These are phyloP conservation scores for Orthonevra nobilis DNA, from an alignment of 2,888 invertebrate genomes.

Conservation along the genomic window DNA sequence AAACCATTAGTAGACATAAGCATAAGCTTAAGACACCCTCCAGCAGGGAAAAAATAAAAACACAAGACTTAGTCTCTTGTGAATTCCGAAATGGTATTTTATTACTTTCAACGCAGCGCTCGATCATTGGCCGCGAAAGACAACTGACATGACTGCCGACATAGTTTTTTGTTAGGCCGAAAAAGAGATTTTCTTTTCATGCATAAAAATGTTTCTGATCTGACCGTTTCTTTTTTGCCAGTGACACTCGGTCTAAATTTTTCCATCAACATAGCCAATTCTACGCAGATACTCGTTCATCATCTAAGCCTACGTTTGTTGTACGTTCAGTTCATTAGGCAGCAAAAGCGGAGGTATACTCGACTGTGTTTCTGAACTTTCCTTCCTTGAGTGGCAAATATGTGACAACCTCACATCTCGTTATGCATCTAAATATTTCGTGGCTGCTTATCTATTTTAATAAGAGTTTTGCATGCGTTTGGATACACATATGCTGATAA, in stretches of 20 bases:
- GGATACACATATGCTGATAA: background rate
- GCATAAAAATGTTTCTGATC: constrained; percentile 42
- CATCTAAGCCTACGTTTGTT: constrained; percentile 43
- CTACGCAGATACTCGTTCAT: constrained; percentile 9
- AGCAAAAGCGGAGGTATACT: background rate
- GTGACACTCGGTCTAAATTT: constrained; percentile 26
- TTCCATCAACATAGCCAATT: constrained; percentile 8
- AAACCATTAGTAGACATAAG: constrained; percentile 19
- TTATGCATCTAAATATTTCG: constrained; percentile 37
- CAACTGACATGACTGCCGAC: constrained; percentile 65
- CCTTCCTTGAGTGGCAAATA: constrained; percentile 53
- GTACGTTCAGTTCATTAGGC: constrained; percentile 40
- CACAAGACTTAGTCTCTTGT: constrained; percentile 41
- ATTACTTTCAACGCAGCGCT: constrained; percentile 57
- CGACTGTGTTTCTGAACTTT: background rate
- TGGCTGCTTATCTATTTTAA: background rate
- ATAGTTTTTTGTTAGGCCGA: constrained; percentile 47
- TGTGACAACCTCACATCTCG: constrained; percentile 56
- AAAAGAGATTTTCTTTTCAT: constrained; percentile 53
- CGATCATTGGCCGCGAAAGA: constrained; percentile 51
- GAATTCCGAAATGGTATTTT: constrained; percentile 65
- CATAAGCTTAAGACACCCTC: background rate
- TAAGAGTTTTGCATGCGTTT: background rate
- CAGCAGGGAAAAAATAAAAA: background rate
- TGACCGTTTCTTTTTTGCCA: too few species aligned